Base-by-base conservation (phyloP, 2,113 vertebrate species). In the Neofelis nebulosa region DNA sequence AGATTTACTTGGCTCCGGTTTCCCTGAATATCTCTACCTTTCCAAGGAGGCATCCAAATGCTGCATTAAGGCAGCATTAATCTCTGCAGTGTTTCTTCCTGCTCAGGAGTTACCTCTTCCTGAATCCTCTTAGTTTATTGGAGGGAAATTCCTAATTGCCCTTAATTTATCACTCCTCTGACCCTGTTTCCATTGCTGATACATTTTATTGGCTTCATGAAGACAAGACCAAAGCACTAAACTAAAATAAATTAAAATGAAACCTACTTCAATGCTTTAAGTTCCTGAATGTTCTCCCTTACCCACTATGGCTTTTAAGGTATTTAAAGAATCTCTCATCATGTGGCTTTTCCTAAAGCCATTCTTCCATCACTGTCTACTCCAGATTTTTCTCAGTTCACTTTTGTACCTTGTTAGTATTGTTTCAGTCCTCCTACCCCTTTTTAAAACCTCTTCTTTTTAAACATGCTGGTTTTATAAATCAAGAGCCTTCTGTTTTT, bases 241-340 rank as follows among this genome's bases (percentile, higher is more conserved):
- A 63, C 10, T 88, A 83, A 95, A 81, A 66, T 36, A 79, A 66
- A 36, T 38, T 31, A 78, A 95, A 93, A 52, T 66, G 91, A 94
- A 97, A 93, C 11, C 21, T 36, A 78, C 31, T 85, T 94, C 55
- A 89, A 66, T 55, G 81, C 94, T 79, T 73, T 92, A 66, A 81
- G n/a, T 80, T 85, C 48, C 68, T 50, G 10, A 82, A 52, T 23
- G 15, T 55, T 83, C 63, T 38, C 21, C 33, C 45, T 74, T 68
- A 25, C 29, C 25, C n/a, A 33, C 2, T 4, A 48, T 76, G 83
- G 76, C 84, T 74, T 88, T 88, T n/a, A 41, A 95, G 38, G 41
- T 79, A 95, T 94, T 81, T 92, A 81, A 97, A 92, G 83, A 94
- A 94, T 95, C 80, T 94, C 96, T 89, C n/a, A 61, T 76, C n/a